A percentile compares a stretch with the other conserved stretches of the same genome.
These are phyloP conservation scores for Ambastaia sidthimunki DNA, from an alignment of 2,797 vertebrate species.

Conservation along the genomic window DNA sequence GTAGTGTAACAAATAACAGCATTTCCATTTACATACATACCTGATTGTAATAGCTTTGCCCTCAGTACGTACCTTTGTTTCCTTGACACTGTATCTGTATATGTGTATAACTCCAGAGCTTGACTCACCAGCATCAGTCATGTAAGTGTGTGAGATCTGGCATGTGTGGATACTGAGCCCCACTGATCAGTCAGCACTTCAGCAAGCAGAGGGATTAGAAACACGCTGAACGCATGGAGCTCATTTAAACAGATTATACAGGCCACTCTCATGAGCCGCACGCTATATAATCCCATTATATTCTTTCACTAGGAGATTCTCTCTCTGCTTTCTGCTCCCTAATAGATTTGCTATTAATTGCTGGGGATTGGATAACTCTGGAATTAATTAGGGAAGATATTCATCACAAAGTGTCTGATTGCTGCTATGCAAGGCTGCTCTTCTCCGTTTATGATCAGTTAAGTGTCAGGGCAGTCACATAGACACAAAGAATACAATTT, in stretches of 20 bases:
- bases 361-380: constrained; percentile 30
- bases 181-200: constrained; percentile 45
- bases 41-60: too few species aligned
- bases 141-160: constrained; percentile 10
- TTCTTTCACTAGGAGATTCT: constrained; percentile 50
- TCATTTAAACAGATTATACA: constrained; percentile 70
- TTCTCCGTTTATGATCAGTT: constrained; percentile 18
- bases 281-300: constrained; percentile 70
- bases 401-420: constrained; percentile 11
- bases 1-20: too few species aligned
- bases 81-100: not conserved
- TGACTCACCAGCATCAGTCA: not conserved
- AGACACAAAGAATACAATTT: too few species aligned
- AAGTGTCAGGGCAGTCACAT: not conserved
- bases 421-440: not conserved
- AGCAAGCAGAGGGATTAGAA: constrained; percentile 66
- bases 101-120: not conserved
- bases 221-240: constrained; percentile 61
- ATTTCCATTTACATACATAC: too few species aligned
- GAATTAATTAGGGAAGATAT: constrained; percentile 51
- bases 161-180: constrained; percentile 46
- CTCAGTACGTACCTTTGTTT: too few species aligned
- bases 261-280: constrained; percentile 56
- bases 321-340: constrained; percentile 53
- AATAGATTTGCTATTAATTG: constrained; percentile 42